Base-by-base conservation (phyloP, 2,113 vertebrate genomes). In the Oplegnathus fasciatus region DNA sequence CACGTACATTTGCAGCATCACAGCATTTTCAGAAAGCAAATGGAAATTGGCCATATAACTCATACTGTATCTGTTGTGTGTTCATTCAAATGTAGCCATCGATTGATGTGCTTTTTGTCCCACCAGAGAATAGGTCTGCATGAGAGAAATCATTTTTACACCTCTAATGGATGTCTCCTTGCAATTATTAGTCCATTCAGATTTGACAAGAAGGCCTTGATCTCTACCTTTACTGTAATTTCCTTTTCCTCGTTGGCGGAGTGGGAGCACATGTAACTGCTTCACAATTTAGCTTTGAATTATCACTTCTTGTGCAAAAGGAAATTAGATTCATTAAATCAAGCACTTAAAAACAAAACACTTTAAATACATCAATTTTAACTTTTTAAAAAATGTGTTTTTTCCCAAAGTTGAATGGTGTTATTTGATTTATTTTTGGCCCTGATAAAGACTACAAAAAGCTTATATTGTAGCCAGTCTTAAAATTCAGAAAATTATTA, bases 181-280 rank as follows among this genome's bases (percentile, higher is more conserved):
- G 48, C n/a, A 75, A 55, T 70, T 80, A 71, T 60, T 71, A 44
- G 14, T 73, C 8, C 7, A 44, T 70, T 64, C 24, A 55, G 6
- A 75, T 64, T 69, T 70, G 5, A 42, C 37, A 48, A 57, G 58
- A 69, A n/a, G 40, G n/a, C 55, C 44, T 76, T 57, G 40, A 78
- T 40, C 34, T 68, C 1, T 28, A 55, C 7, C 15, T 40, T 50
- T 61, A 7, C 26, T 17, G 18, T 69, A 26, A 42, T 64, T 58
- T 37, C 5, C 9, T 15, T 58, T 62, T 58, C 50, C 18, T 20
- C 10, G 6, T n/a, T 65, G 34, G 50, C 1, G 20, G 13, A 67
- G 17, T 4, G 17, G 61, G 48, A 65, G 11, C 34, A 52, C 32
- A 65, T 37, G 40, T 58, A 46, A 5, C 26, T 42, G 22, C 32